Conservation (phyloP, 2,888 invertebrate species). For the Microctonus brassicae region DNA sequence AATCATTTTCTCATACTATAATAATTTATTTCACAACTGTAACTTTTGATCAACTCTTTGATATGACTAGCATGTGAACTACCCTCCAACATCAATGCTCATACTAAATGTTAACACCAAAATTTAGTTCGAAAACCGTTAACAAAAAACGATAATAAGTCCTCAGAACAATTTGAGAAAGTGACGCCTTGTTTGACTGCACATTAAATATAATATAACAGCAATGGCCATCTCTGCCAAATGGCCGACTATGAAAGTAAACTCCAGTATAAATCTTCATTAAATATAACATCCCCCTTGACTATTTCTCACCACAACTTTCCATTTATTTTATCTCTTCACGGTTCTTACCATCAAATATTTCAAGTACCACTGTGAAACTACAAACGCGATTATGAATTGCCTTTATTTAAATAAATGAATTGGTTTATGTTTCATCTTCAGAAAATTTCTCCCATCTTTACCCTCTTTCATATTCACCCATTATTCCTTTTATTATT, state of each 20-base stretch:
- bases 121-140: no score
- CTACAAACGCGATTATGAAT: constrained; percentile 47
- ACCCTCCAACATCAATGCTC: no score
- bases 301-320: background rate
- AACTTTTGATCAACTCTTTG: no score
- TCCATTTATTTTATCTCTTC: background rate
- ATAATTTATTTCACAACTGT: no score
- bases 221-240: constrained; percentile 42
- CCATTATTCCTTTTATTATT: background rate
- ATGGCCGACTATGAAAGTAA: constrained; percentile 42
- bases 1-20: no score
- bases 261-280: constrained; percentile 58
- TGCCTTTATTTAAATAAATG: constrained; percentile 55
- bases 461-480: background rate
- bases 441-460: background rate
- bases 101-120: no score
- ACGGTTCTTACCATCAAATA: background rate
- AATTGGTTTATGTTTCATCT: constrained; percentile 42
- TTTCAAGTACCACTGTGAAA: constrained; percentile 17
- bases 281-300: constrained; percentile 41
- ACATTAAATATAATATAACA: no score
- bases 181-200: no score
- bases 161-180: no score
- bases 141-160: no score
- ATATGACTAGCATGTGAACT: no score